phyloP scores from a whole-genome alignment of 2,113 vertebrate species.

The Odocoileus hemionus region DNA sequence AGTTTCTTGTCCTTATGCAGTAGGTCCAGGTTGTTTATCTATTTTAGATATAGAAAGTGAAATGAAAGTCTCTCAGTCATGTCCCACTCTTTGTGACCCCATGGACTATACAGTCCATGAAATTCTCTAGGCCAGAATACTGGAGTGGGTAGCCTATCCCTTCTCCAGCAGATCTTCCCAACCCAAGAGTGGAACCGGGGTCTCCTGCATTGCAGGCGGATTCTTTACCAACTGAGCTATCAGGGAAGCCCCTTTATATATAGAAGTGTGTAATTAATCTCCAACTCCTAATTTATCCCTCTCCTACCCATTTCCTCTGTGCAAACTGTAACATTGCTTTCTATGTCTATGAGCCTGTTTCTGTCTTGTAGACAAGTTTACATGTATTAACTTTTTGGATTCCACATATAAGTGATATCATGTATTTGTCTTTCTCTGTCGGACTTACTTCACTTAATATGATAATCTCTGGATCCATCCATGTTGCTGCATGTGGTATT shows the following conservation, averaged over 20 bases:
- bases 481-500: neutral
- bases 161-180: neutral
- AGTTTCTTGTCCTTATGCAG: neutral
- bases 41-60: neutral
- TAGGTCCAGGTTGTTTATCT: neutral
- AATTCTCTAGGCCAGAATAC: neutral
- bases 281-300: neutral
- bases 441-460: neutral
- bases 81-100: neutral
- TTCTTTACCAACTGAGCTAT: neutral
- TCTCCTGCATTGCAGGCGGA: neutral
- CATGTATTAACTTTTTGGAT: neutral
- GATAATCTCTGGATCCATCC: neutral
- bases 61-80: fast-evolving
- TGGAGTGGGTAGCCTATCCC: neutral
- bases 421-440: neutral
- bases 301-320: neutral
- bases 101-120: neutral
- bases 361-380: neutral
- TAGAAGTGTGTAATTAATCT: neutral
- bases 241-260: neutral
- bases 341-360: neutral
- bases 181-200: neutral
- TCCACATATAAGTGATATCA: neutral
- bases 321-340: neutral